Base-by-base conservation (phyloP, 2,113 vertebrate species). In the Ahaetulla prasina region DNA sequence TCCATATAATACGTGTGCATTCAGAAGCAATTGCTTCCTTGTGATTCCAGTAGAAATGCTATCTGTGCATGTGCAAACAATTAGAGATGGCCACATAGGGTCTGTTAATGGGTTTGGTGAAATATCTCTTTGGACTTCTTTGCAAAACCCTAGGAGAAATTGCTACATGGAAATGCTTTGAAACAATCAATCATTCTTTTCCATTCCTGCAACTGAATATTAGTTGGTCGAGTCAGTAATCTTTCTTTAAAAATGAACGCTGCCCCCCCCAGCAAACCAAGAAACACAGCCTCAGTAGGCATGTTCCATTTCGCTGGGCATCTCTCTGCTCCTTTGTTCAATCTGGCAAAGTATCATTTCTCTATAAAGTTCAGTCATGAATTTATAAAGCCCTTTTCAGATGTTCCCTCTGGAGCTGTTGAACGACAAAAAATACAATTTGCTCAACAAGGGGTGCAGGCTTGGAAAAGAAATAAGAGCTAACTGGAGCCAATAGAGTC, bases 291-390 rank as follows among this genome's bases (percentile, higher is more conserved):
- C 92, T 89, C 80, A 68, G 89, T 89, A 91, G 95, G 94, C 90
- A 39, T 4, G 45, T 84, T 92, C 55, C 91, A n/a, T 91, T 93
- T 92, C 47, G 74, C 88, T 94, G 93, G 95, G 94, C 90, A 92
- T 94, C 94, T 92, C 92, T 86, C 91, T 92, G 92, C 92, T 85
- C 87, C 18, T 95, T 85, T 92, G 91, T 91, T 92, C 94, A n/a
- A 50, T 53, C 94, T 93, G 94, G 93, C 94, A 96, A 93, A 93
- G 94, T 89, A 95, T 95, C 94, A 52, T 90, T 96, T 96, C 94
- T 94, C 95, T 91, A 49, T 94, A 74, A 93, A 93, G 93, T 89
- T 88, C 80, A 55, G 91, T 90, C 89, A 92, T 95, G 94, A 91
- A 96, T 94, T 86, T 89, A 45, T 92, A 93, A 93, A 49, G 8